Evolutionary conservation across 2,113 vertebrate genomes (phyloP).

Genomic region (Abramis brama): DNA sequence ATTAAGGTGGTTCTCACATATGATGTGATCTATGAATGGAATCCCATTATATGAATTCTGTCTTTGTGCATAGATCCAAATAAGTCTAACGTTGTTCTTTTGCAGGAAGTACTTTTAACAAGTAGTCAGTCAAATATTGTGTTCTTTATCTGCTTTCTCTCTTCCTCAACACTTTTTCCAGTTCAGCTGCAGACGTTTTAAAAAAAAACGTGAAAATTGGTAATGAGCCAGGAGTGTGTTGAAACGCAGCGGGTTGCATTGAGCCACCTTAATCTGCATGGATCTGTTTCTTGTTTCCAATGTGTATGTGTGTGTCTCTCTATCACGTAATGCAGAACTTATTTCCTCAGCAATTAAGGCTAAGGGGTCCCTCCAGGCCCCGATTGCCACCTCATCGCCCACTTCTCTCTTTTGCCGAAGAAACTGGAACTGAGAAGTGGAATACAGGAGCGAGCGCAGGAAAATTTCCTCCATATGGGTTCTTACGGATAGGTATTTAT

Average conservation of each 20-base stretch:
- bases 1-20: slow-evolving; percentile 64
- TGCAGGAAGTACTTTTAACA: slow-evolving; percentile 42
- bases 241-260: slow-evolving; percentile 43
- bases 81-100: slow-evolving; percentile 27
- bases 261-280: slow-evolving; percentile 89
- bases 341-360: slow-evolving; percentile 97
- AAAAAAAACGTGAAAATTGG: neutral
- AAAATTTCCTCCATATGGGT: slow-evolving; percentile 98
- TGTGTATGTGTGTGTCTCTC: slow-evolving; percentile 96
- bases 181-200: neutral
- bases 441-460: slow-evolving; percentile 98
- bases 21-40: neutral
- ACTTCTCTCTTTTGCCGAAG: slow-evolving; percentile 94
- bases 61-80: neutral
- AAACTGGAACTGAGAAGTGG: slow-evolving; percentile 93
- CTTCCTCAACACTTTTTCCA: neutral
- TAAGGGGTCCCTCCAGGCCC: slow-evolving; percentile 95
- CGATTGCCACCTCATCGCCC: slow-evolving; percentile 90
- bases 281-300: slow-evolving; percentile 87
- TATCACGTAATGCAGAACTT: slow-evolving; percentile 98
- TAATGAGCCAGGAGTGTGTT: slow-evolving; percentile 11
- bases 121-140: neutral
- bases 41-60: neutral
- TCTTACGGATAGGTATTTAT: slow-evolving; percentile 99
- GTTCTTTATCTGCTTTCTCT: neutral